Conservation (phyloP, 1,140 invertebrate species). For the Capitella teleta region DNA sequence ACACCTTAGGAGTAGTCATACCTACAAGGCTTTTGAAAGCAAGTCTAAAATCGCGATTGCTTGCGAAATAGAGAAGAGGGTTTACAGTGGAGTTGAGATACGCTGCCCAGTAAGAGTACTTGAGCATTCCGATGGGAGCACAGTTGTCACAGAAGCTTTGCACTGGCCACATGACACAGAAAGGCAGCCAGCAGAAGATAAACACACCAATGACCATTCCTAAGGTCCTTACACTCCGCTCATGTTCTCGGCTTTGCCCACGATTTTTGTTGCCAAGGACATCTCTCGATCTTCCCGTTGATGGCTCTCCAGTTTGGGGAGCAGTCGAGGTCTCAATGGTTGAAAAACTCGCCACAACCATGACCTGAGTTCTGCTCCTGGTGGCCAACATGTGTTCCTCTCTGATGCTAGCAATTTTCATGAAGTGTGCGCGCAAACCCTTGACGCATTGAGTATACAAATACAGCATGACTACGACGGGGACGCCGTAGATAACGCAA, state of each 20-base stretch:
- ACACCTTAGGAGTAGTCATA: too few relatives aligned
- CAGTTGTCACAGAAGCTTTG: slow-evolving; percentile 9
- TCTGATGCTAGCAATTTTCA: neutral
- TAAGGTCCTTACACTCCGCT: slow-evolving; percentile 4
- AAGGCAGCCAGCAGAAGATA: slow-evolving; percentile 16
- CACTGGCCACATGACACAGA: slow-evolving; percentile 15
- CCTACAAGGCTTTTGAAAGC: too few relatives aligned
- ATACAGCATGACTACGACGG: neutral
- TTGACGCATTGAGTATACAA: slow-evolving; percentile 1
- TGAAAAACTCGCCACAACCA: too few relatives aligned
- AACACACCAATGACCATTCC: slow-evolving; percentile 13
- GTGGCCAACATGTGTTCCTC: too few relatives aligned
- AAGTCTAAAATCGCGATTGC: slow-evolving; percentile 12
- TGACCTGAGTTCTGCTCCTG: too few relatives aligned
- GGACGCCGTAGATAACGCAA: neutral
- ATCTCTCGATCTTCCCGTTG: too few relatives aligned
- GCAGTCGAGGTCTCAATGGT: too few relatives aligned
- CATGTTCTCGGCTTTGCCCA: neutral
- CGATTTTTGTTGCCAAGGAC: too few relatives aligned
- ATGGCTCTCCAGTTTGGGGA: too few relatives aligned
- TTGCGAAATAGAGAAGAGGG: slow-evolving; percentile 12
- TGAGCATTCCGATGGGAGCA: slow-evolving; percentile 4
- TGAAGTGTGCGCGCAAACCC: slow-evolving; percentile 4
- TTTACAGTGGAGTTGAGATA: slow-evolving; percentile 17
- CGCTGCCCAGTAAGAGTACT: slow-evolving; percentile 16